These are phyloP conservation scores for Probosciger aterrimus DNA, from an alignment of 2,113 vertebrate genomes.

Conservation along the genomic window DNA sequence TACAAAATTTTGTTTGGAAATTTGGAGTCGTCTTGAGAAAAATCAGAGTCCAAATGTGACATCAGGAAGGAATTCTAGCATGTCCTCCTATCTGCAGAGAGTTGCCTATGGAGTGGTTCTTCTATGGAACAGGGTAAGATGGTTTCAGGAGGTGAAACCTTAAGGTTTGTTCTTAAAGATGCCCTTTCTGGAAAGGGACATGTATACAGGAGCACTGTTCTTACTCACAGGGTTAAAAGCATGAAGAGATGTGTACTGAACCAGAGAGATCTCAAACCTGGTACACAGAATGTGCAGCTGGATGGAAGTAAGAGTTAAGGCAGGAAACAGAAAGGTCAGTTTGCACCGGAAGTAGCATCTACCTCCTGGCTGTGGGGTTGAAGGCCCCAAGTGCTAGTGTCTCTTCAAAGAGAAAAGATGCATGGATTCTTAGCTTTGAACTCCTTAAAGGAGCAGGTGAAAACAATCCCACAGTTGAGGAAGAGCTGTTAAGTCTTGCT, in stretches of 20 bases:
- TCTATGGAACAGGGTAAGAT: neutral
- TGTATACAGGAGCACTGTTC: neutral
- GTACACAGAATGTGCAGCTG: rapidly evolving
- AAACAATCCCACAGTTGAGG: neutral
- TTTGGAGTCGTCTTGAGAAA: neutral
- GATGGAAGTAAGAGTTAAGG: neutral
- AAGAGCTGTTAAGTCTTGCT: neutral
- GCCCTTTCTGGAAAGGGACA: neutral
- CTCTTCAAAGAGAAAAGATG: neutral
- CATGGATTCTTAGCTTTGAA: neutral
- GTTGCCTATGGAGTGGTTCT: neutral
- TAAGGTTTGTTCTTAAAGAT: neutral
- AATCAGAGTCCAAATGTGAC: neutral
- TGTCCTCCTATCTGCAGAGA: neutral
- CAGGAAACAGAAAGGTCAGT: neutral
- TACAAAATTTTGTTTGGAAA: neutral
- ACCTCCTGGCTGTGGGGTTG: neutral
- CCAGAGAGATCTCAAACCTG: neutral
- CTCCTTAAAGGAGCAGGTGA: neutral
- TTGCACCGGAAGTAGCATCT: neutral
- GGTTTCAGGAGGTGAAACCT: neutral
- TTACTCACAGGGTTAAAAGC: neutral
- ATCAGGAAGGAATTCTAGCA: neutral
- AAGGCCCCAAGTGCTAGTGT: neutral
- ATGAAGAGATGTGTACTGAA: neutral